Percentiles rank a stretch among this genome's conserved stretches.
Conservation (phyloP, 2,888 invertebrate genomes). For the Gastracanthus pulcherrimus region DNA sequence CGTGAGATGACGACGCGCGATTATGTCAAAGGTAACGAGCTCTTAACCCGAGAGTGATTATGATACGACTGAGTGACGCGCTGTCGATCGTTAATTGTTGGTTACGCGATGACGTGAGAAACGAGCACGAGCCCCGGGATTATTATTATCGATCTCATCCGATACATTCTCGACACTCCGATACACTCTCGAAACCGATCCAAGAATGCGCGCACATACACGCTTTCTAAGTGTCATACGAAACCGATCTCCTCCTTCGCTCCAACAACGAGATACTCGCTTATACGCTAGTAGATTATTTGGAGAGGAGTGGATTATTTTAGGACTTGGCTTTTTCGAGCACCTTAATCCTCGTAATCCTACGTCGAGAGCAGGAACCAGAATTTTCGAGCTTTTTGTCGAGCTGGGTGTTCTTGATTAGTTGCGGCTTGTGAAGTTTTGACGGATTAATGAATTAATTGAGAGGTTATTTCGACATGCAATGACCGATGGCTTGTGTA, state of each 20-base stretch:
- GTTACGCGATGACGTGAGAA: constrained; percentile 39
- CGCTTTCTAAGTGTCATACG: constrained; percentile 10
- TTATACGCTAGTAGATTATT: too few species aligned
- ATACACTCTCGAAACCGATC: neutral
- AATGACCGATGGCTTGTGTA: constrained; percentile 32
- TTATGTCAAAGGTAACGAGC: constrained; percentile 51
- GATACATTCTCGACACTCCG: neutral
- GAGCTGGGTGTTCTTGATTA: constrained; percentile 28
- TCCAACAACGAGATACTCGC: too few species aligned
- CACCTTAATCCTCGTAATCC: constrained; percentile 35
- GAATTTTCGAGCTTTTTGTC: constrained; percentile 4
- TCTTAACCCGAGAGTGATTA: constrained; percentile 38
- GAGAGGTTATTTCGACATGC: constrained; percentile 9
- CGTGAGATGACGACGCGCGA: constrained; percentile 35
- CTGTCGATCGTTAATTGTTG: constrained; percentile 41
- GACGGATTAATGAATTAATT: constrained; percentile 33
- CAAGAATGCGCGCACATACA: neutral
- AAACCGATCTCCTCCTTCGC: neutral
- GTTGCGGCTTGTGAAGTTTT: neutral
- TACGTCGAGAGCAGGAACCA: neutral
- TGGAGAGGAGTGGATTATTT: too few species aligned
- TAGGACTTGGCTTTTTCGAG: too few species aligned
- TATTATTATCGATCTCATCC: constrained; percentile 17
- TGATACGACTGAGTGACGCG: constrained; percentile 35
- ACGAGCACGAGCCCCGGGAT: constrained; percentile 1